Base-by-base conservation (phyloP, 2,888 invertebrate species). In the Drosophila multiciliata region DNA sequence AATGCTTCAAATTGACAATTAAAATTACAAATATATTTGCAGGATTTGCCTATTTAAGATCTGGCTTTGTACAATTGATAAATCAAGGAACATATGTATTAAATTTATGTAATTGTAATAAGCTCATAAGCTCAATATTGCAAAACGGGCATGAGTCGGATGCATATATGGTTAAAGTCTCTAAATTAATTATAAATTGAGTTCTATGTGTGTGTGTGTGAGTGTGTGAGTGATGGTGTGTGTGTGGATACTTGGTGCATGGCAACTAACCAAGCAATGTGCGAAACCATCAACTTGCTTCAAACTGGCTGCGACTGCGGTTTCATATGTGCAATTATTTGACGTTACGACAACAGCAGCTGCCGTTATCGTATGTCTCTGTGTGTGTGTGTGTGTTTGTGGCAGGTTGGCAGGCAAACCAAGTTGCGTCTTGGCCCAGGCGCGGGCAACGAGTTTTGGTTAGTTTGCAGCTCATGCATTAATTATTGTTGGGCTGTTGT, bases 401-500 rank as follows among this genome's bases (percentile, higher is more conserved):
- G 45, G 45, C 45, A 45, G 45, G 23, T 45, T 45, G 45, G 65
- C 53, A 29, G 55, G 61, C 66, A 52, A 36, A 61, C 66, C 61
- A 50, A 50, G 23, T 53, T 42, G 45, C 48, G 36, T 60, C 66
- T 59, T 54, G 17, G 79, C 48, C 63, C 65, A 45, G 57, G 48
- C 38, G 23, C 66, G 38, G 35, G 55, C 55, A 57, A 40, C 29
- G 62, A 75, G 84, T 68, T 68, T 77, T 75, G 88, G 88, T 86
- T 89, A 86, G 88, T 86, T 87, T 77, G 86, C 83, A 83, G 80
- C 88, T 88, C 86, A 77, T 90, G 90, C 87, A 87, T 87, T 87
- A 87, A 89, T 87, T 87, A 90, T 83, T 80, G 83, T 78, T 86
- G 80, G 82, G 80, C 88, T 82, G 86, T 78, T 89, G 88, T 73